Evolutionary conservation across 1,140 invertebrate genomes (phyloP), one percentile per base, ranked within the genome.

Genomic region (Achroia grisella): DNA sequence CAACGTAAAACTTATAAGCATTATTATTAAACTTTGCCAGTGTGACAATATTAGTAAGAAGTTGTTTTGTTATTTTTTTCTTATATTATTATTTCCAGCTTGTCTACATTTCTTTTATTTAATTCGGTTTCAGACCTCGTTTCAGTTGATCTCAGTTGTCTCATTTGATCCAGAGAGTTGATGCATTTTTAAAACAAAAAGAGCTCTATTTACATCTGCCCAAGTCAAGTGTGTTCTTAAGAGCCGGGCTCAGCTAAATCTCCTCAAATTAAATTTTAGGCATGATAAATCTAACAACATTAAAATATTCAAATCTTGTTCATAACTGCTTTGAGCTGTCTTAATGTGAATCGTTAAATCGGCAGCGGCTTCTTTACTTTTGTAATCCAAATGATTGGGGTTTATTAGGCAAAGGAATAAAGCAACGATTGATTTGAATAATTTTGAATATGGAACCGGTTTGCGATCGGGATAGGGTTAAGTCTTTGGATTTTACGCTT

Each of bases 281-380:
- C 51, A 56, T 61, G 65, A 71, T 66, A 61, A 72, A 69, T 72
- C 55, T 60, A 54, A 50, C 44, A 60, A 52, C 65, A 62, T 67
- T 72, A 67, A 66, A 72, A 62, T 64, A 72, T 72, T 72, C 60
- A 63, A 67, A 69, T 62, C 62, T 69, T 67, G 60, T 67, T 67
- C 63, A 55, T 62, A 60, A 63, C 53, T 60, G 44, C 48, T 40
- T 45, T 39, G 43, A 48, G 30, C 37, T 15, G 8, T 37, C 44
- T 48, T 58, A 66, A 63, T 57, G 50, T 53, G 37, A 46, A 52
- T 55, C 64, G 51, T 65, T 65, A 65, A 57, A 43, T 44, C 37
- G 10, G 14, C 9, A 31, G 5, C 13, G 10, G 11, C 12, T 8
- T 36, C 10, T 15, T 15, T 14, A 37, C 14, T 37, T 37, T 37